These are phyloP conservation scores for Syndactyla subalaris DNA, from an alignment of 2,797 vertebrate genomes.

Conservation along the genomic window DNA sequence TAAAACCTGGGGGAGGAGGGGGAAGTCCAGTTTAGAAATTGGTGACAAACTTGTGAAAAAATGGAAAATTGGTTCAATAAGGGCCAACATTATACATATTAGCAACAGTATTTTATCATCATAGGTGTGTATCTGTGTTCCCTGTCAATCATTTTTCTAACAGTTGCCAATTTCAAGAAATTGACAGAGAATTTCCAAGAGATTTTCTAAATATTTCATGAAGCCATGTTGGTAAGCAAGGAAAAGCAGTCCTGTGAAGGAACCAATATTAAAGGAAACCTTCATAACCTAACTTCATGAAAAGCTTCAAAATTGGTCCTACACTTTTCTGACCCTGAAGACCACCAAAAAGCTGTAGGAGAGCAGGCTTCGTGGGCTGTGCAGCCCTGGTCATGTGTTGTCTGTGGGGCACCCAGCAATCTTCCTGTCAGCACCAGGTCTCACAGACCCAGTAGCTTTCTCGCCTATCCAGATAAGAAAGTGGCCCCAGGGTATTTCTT, in stretches of 20 bases:
- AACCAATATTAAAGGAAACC: background rate
- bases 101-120: background rate
- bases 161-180: background rate
- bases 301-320: background rate
- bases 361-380: background rate
- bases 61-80: background rate
- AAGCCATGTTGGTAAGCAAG: background rate
- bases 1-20: background rate
- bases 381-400: background rate
- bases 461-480: background rate
- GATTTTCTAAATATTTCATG: background rate
- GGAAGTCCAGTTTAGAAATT: background rate
- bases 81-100: background rate
- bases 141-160: background rate
- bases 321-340: background rate
- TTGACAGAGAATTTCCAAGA: background rate
- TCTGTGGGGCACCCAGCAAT: background rate
- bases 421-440: background rate
- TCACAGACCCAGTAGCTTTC: background rate
- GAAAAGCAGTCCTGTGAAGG: background rate
- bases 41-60: background rate
- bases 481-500: background rate
- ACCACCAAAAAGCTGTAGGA: background rate
- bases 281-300: background rate
- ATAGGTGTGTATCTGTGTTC: background rate